Percentiles rank a stretch among this genome's conserved stretches.
phyloP scores from a whole-genome alignment of 2,888 invertebrate genomes.

The Blastobasis lacticolella region DNA sequence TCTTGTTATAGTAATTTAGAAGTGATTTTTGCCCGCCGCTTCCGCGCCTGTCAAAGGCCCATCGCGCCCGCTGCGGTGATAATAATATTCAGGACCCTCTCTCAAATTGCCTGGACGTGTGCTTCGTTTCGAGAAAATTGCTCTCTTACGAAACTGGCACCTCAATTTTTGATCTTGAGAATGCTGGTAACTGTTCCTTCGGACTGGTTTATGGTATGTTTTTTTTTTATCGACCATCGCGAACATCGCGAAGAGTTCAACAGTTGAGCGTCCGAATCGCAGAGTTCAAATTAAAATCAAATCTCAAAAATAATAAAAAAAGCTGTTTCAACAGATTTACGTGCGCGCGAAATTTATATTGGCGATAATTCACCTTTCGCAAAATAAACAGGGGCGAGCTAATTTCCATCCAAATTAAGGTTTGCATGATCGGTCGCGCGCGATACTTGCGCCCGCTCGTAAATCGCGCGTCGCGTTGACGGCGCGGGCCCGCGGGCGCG shows the following conservation, averaged over 20 bases:
- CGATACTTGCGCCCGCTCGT: constrained; percentile 49
- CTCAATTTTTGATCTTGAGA: constrained; percentile 42
- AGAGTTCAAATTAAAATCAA: too few relatives aligned
- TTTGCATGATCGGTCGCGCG: constrained; percentile 35
- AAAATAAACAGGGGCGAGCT: constrained; percentile 21
- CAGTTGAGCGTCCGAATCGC: too few relatives aligned
- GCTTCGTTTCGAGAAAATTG: constrained; percentile 40
- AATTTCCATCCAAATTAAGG: constrained; percentile 33
- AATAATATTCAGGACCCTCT: constrained; percentile 48
- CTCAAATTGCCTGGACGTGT: constrained; percentile 51
- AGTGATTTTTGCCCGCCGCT: constrained; percentile 36
- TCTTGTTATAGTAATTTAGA: constrained; percentile 33
- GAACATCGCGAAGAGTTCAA: too few relatives aligned
- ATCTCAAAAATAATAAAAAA: too few relatives aligned
- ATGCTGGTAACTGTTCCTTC: background rate
- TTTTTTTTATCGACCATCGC: too few relatives aligned
- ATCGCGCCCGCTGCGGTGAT: constrained; percentile 35
- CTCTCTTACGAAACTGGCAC: constrained; percentile 36
- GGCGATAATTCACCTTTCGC: too few relatives aligned
- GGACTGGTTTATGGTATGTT: background rate
- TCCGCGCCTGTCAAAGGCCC: constrained; percentile 33
- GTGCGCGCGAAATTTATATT: too few relatives aligned
- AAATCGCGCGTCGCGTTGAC: constrained; percentile 64
- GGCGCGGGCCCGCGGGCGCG: constrained; percentile 50
- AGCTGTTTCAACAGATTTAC: too few relatives aligned